These are phyloP conservation scores for Hydrolagus affinis DNA, from an alignment of 2,113 vertebrate genomes.

Conservation along the genomic window DNA sequence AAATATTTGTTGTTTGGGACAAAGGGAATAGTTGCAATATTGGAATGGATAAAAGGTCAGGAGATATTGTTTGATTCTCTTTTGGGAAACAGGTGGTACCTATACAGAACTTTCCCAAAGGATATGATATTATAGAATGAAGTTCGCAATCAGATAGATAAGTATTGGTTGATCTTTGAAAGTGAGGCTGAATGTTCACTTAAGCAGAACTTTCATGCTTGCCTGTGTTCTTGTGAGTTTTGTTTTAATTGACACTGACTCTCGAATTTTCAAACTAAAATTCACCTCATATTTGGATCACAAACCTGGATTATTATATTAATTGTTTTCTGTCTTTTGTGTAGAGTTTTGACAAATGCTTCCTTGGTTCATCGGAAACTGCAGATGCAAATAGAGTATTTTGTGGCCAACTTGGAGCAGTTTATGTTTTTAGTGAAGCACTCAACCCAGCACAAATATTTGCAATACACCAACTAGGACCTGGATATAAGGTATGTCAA, in stretches of 20 bases:
- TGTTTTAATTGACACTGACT: background rate
- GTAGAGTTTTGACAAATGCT: slow-evolving; percentile 98
- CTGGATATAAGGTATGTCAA: slow-evolving; percentile 83
- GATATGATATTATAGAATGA: too few relatives aligned
- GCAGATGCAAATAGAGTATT: slow-evolving; percentile 92
- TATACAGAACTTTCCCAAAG: too few relatives aligned
- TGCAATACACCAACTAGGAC: slow-evolving; percentile 92
- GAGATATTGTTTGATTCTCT: too few relatives aligned
- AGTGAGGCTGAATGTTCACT: too few relatives aligned
- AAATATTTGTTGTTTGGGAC: too few relatives aligned
- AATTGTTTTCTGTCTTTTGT: slow-evolving; percentile 37
- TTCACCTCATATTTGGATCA: background rate
- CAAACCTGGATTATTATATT: background rate
- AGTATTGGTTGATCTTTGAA: too few relatives aligned
- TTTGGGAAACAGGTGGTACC: too few relatives aligned
- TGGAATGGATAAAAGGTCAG: too few relatives aligned
- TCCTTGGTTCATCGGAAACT: slow-evolving; percentile 93
- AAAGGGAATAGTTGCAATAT: too few relatives aligned
- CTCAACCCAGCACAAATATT: slow-evolving; percentile 96
- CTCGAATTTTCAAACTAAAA: background rate
- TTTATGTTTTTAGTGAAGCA: slow-evolving; percentile 90
- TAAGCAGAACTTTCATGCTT: background rate
- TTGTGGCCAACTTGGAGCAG: slow-evolving; percentile 88
- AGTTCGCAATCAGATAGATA: too few relatives aligned
- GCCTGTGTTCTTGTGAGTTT: background rate